Evolutionary conservation across 2,797 vertebrate species (phyloP), one percentile per base, ranked within the genome.

Genomic region (Gouania willdenowi): DNA sequence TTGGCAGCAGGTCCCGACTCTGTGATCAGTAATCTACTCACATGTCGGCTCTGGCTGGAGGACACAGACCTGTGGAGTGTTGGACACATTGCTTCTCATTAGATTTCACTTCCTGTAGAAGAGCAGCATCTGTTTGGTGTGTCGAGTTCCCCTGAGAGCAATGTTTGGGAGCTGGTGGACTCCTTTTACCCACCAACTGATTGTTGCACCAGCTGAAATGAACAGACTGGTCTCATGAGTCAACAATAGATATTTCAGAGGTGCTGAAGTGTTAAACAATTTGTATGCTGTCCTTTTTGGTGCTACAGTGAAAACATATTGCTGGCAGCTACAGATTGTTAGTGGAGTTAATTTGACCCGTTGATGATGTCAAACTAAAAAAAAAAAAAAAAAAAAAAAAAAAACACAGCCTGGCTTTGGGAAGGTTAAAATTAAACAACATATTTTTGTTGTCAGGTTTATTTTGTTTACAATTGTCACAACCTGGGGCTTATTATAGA

Each of bases 141-240:
- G 28, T 43, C 45, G 11, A 5, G 60, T 70, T 87, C 83, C 81
- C 86, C 63, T 60, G 77, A 83, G 82, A 77, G 77, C 65, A 32
- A 41, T 31, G 48, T 64, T 73, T 66, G 69, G 74, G 59, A 74
- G 71, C 48, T 9, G 5, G 29, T 50, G 42, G 48, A 63, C 56
- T 67, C 80, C 49, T 69, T 77, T 66, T 44, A 49, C 53, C 57
- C 65, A 36, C 66, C 41, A 49, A n/a, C 49, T 58, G 64, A 24
- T 67, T 71, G 55, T 75, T 73, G 45, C 24, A 68, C 54, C 63
- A 64, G 43, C 60, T 71, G 43, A 75, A 71, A 74, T 58, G 32
- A 66, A 56, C 46, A 40, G 36, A 36, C 53, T 42, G 53, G 51
- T 80, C 78, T 73, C 69, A 43, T 29, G 64, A 77, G 76, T 47